Conservation (phyloP, 2,888 invertebrate genomes). For the Nephrocerus scutellatus region DNA sequence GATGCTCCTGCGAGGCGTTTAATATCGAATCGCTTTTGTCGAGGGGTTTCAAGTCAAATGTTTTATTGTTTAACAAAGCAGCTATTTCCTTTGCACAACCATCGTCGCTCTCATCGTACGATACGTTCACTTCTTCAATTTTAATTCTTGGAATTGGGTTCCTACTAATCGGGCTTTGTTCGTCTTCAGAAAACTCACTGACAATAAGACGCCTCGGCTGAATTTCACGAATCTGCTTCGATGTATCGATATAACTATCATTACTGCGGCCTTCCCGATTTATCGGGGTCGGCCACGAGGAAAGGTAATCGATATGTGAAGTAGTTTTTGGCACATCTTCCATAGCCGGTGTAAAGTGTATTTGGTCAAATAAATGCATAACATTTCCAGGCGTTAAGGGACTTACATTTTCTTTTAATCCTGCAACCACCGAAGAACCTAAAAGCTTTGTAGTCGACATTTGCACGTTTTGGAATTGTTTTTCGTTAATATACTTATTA, state of each 20-base stretch:
- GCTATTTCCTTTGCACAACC: slow-evolving; percentile 17
- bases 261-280: slow-evolving; percentile 8
- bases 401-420: slow-evolving; percentile 47
- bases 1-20: slow-evolving; percentile 27
- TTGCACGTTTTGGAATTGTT: slow-evolving; percentile 12
- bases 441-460: neutral
- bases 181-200: slow-evolving; percentile 22
- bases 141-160: slow-evolving; percentile 5
- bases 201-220: slow-evolving; percentile 34
- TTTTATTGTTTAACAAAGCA: slow-evolving; percentile 33
- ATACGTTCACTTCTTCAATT: slow-evolving; percentile 18
- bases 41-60: slow-evolving; percentile 35
- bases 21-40: slow-evolving; percentile 26
- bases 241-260: slow-evolving; percentile 3
- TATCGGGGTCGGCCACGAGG: slow-evolving; percentile 40
- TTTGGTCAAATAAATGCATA: slow-evolving; percentile 37
- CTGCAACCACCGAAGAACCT: no score
- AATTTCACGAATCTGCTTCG: slow-evolving; percentile 21
- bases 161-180: slow-evolving; percentile 9
- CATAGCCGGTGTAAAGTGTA: slow-evolving; percentile 44
- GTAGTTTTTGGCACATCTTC: no score
- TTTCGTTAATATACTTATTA: slow-evolving; percentile 11
- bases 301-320: slow-evolving; percentile 37
- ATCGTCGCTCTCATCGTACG: slow-evolving; percentile 10
- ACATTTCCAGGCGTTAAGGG: slow-evolving; percentile 45